These are phyloP conservation scores for Drosophila flavopinicola DNA, from an alignment of 2,888 invertebrate genomes.

Conservation along the genomic window DNA sequence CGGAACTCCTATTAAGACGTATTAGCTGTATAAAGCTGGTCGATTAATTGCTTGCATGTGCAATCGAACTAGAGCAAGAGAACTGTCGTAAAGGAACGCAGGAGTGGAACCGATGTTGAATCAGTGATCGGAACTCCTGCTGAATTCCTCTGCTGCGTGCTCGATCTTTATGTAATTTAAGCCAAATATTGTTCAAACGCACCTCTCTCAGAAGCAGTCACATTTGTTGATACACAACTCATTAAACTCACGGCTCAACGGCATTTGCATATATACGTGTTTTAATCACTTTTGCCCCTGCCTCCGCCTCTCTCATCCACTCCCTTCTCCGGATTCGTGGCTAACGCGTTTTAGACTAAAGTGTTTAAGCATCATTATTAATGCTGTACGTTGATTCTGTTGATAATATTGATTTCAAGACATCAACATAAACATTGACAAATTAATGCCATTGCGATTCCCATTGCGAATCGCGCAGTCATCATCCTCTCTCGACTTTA, in stretches of 20 bases:
- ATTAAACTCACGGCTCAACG: conserved; percentile 56
- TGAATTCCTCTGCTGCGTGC: too few species aligned
- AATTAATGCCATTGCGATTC: conserved; percentile 63
- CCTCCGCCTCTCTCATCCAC: not conserved
- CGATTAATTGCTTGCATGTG: too few species aligned
- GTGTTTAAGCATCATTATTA: conserved; percentile 65
- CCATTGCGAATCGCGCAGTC: conserved; percentile 37
- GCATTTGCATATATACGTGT: conserved; percentile 59
- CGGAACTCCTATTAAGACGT: too few species aligned
- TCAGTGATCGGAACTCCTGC: too few species aligned
- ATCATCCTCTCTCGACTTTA: conserved; percentile 54
- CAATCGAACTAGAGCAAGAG: too few species aligned
- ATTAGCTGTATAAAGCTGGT: too few species aligned
- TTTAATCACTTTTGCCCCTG: conserved; percentile 42
- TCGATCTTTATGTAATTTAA: not conserved
- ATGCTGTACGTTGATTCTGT: conserved; percentile 52
- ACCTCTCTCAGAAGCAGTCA: conserved; percentile 53
- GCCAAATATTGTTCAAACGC: conserved; percentile 25
- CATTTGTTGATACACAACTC: conserved; percentile 53
- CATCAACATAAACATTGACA: conserved; percentile 71
- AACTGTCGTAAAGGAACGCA: too few species aligned
- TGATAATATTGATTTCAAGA: conserved; percentile 69
- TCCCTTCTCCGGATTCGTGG: not conserved
- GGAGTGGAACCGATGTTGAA: too few species aligned
- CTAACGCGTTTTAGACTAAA: conserved; percentile 37